Evolutionary conservation across 2,888 invertebrate species (phyloP).

Genomic region (Melieria omissa): DNA sequence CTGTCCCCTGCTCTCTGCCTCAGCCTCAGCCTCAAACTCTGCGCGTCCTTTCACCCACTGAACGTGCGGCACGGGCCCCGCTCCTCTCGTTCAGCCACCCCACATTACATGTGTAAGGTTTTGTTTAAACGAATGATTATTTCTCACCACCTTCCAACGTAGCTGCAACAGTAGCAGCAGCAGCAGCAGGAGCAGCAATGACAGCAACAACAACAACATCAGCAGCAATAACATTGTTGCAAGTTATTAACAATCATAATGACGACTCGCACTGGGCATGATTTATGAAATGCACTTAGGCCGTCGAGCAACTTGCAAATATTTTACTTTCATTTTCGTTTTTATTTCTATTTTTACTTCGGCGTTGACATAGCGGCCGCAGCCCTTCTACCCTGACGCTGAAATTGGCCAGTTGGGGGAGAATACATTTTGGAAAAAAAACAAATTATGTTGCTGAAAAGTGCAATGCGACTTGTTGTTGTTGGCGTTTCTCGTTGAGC

Average conservation of each 20-base stretch:
- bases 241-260: slow-evolving; percentile 48
- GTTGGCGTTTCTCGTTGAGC: too few species aligned
- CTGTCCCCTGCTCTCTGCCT: background rate
- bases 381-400: too few species aligned
- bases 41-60: background rate
- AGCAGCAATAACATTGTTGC: slow-evolving; percentile 21
- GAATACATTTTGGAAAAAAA: too few species aligned
- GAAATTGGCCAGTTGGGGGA: too few species aligned
- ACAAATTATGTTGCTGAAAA: too few species aligned
- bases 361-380: too few species aligned
- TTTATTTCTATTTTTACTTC: too few species aligned
- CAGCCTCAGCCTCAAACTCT: background rate
- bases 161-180: background rate
- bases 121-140: slow-evolving; percentile 22
- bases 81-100: background rate
- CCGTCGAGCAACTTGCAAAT: slow-evolving; percentile 33
- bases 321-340: too few species aligned
- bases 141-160: slow-evolving; percentile 41
- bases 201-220: slow-evolving; percentile 8
- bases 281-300: slow-evolving; percentile 51
- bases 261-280: slow-evolving; percentile 47
- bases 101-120: slow-evolving; percentile 7
- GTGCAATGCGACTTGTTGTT: too few species aligned
- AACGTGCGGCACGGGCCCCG: too few species aligned
- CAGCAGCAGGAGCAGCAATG: slow-evolving; percentile 12